phyloP scores from a whole-genome alignment of 2,888 invertebrate genomes.

The Rhagium mordax region DNA sequence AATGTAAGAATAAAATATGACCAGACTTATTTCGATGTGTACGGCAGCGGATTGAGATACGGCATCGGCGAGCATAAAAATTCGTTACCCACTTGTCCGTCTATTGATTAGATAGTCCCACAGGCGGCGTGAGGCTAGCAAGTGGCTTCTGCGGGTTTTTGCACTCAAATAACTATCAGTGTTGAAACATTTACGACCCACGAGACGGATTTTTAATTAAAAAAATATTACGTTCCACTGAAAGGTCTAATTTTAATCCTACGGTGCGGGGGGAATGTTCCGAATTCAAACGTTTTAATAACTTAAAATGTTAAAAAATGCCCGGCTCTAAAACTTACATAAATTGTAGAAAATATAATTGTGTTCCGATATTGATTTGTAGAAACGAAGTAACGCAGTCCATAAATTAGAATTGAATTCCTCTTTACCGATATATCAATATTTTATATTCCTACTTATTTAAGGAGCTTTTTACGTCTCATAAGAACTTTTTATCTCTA shows the following conservation, averaged over 20 bases:
- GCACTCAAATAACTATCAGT: neutral
- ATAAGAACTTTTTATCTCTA: too few relatives aligned
- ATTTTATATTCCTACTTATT: too few relatives aligned
- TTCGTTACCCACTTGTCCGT: neutral
- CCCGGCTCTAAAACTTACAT: too few relatives aligned
- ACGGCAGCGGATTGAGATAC: too few relatives aligned
- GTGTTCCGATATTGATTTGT: neutral
- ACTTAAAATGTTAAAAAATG: too few relatives aligned
- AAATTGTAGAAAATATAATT: neutral
- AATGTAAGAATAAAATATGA: too few relatives aligned
- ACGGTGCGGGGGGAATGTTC: neutral
- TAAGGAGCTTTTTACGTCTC: too few relatives aligned
- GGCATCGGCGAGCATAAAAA: neutral
- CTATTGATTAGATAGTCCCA: neutral
- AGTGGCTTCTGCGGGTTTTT: slow-evolving; percentile 4
- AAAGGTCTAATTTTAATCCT: neutral
- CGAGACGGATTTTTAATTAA: neutral
- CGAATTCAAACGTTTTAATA: too few relatives aligned
- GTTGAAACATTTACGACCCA: slow-evolving; percentile 5
- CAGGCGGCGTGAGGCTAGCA: neutral
- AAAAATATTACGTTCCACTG: neutral
- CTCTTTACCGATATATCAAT: too few relatives aligned
- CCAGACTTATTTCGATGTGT: too few relatives aligned
- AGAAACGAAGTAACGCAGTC: too few relatives aligned
- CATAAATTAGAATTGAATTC: neutral